A percentile compares a stretch with the other conserved stretches of the same genome.
phyloP scores from a whole-genome alignment of 2,113 vertebrate genomes.

The Phalacrocorax carbo region DNA sequence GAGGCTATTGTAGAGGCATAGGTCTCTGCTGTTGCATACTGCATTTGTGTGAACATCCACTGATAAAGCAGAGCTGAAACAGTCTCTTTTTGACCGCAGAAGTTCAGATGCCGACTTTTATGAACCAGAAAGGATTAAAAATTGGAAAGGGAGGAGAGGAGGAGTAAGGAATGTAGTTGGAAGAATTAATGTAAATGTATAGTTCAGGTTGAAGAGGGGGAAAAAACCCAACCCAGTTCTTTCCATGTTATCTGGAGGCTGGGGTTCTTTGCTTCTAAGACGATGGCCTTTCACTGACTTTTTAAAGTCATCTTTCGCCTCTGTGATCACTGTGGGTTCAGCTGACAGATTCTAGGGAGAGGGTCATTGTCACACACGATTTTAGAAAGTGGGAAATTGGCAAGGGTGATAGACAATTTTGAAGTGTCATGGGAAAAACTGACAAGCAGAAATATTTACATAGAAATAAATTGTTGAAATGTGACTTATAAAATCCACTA shows the following conservation, averaged over 20 bases:
- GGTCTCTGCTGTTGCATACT: background rate
- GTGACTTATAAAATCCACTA: slow-evolving; percentile 6
- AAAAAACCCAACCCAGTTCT: background rate
- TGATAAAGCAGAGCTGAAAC: background rate
- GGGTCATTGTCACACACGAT: background rate
- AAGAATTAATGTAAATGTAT: background rate
- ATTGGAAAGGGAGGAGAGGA: background rate
- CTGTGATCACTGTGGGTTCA: background rate
- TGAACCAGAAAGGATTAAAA: background rate
- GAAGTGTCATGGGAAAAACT: slow-evolving; percentile 43
- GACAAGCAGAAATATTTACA: slow-evolving; percentile 24
- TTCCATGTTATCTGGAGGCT: background rate
- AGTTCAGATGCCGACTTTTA: background rate
- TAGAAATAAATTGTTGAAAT: slow-evolving; percentile 48
- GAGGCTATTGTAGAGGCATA: background rate
- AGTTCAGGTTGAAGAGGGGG: background rate
- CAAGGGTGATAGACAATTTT: background rate
- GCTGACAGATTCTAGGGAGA: background rate
- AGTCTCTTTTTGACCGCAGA: background rate
- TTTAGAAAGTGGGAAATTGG: slow-evolving; percentile 19
- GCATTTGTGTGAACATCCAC: background rate
- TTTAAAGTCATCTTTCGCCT: background rate
- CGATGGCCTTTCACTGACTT: slow-evolving; percentile 13
- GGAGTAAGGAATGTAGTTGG: background rate
- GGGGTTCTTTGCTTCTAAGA: background rate